Base-by-base conservation (phyloP, 1,140 invertebrate genomes). In the Drosophila kanapiae region DNA sequence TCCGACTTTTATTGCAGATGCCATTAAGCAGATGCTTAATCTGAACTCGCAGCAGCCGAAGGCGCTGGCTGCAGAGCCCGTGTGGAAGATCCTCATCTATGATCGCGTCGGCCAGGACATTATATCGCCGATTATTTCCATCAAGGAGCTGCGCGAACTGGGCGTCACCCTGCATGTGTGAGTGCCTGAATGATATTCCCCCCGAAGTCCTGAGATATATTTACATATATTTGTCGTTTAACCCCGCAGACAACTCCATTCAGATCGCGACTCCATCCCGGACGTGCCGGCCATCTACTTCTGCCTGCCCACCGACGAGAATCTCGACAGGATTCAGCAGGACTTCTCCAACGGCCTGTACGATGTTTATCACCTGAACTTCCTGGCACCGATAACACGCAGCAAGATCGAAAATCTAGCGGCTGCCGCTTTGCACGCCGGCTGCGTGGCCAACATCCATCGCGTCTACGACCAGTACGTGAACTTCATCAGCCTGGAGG, bases 211-310 rank as follows among this genome's bases (percentile, higher is more conserved):
- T 6, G 0, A 11, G 16, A 6, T 23, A 13, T 33, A 42, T 14
- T 16, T 18, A 23, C 3, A 23, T 18, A 23, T 23, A 23, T 23
- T 23, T 13, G 4, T 3, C 1, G 0, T 11, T 4, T 56, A 6
- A 14, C 0, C 10, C 29, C 5, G 0, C 13, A 97, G 97, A 33
- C 96, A 97, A 93, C 94, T 99, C 33, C 98, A 99, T 94, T 98
- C 98, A 6, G 97, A 99, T 90, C 94, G 99, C 78, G 99, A 99
- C 93, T 94, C 97, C 8, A 98, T 99, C 82, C 98, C 99, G 6
- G 99, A 99, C 94, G 99, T 99, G 14, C 98, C 99, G 75, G 98
- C 98, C 10, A 96, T 99, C 51, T 99, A 99, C 94, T 99, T 99
- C 93, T 99, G 99, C 93, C 95, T 97, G 78, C 98, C 99, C n/a